phyloP scores from a whole-genome alignment of 2,888 invertebrate genomes.

The Meloe dianella region DNA sequence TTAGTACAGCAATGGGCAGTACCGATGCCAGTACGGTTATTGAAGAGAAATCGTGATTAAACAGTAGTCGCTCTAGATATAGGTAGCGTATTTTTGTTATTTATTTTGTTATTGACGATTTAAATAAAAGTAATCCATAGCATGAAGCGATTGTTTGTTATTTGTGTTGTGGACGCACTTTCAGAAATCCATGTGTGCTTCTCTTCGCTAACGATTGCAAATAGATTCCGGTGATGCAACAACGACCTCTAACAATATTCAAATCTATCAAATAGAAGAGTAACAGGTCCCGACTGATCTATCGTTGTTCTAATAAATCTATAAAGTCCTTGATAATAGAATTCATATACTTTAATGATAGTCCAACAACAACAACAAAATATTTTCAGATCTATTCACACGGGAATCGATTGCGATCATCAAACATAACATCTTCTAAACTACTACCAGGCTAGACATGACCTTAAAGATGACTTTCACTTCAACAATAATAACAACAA shows the following conservation, averaged over 20 bases:
- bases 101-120: not conserved
- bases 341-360: slow-evolving; percentile 38
- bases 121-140: not conserved
- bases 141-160: not conserved
- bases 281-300: slow-evolving; percentile 11
- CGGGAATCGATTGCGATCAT: slow-evolving; percentile 11
- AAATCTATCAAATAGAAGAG: slow-evolving; percentile 6
- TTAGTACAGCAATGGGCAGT: not conserved
- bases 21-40: not conserved
- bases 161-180: too few species aligned
- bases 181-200: not conserved
- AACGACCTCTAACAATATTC: not conserved
- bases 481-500: slow-evolving; percentile 10
- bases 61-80: not conserved
- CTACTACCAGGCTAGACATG: slow-evolving; percentile 14
- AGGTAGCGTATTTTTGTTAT: not conserved
- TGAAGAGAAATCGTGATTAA: not conserved
- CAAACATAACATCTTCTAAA: not conserved
- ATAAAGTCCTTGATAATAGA: slow-evolving; percentile 11
- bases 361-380: slow-evolving; percentile 19
- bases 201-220: not conserved
- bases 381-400: slow-evolving; percentile 1
- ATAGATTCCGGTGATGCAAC: not conserved
- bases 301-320: not conserved
- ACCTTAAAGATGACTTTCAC: slow-evolving; percentile 33